Percentiles rank a stretch among this genome's conserved stretches.
phyloP scores from a whole-genome alignment of 2,113 vertebrate species.

The Oplegnathus fasciatus region DNA sequence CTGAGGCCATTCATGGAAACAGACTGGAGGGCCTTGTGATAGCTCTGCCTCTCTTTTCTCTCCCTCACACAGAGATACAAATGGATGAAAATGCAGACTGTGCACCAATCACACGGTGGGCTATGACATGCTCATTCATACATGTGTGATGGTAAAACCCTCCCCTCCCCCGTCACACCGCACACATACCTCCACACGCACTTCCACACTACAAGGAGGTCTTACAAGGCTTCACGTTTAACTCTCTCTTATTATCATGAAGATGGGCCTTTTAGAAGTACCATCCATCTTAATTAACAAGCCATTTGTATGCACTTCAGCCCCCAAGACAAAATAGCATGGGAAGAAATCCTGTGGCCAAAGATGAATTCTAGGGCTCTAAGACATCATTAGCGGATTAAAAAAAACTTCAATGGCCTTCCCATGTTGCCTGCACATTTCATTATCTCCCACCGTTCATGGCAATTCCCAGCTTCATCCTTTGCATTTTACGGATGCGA shows the following conservation, averaged over 20 bases:
- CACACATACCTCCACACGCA: conserved; percentile 50
- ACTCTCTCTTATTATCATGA: conserved; percentile 75
- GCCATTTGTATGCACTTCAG: conserved; percentile 77
- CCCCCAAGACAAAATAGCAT: conserved; percentile 69
- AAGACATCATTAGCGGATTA: conserved; percentile 77
- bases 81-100: conserved; percentile 49
- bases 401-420: conserved; percentile 64
- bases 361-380: conserved; percentile 54
- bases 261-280: conserved; percentile 70
- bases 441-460: conserved; percentile 75
- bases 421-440: conserved; percentile 75
- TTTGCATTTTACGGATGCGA: conserved; percentile 38
- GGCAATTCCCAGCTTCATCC: conserved; percentile 52
- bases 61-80: conserved; percentile 43
- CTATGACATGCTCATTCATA: conserved; percentile 60
- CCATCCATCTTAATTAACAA: conserved; percentile 84
- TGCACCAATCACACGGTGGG: conserved; percentile 53
- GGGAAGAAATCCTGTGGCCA: conserved; percentile 75
- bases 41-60: conserved; percentile 39
- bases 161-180: not conserved
- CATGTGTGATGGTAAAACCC: not conserved
- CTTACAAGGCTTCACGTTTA: conserved; percentile 69
- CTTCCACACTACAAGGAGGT: conserved; percentile 58
- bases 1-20: conserved; percentile 73
- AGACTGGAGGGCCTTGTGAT: conserved; percentile 47